Conservation (phyloP, 2,113 vertebrate species). For the Solea senegalensis region DNA sequence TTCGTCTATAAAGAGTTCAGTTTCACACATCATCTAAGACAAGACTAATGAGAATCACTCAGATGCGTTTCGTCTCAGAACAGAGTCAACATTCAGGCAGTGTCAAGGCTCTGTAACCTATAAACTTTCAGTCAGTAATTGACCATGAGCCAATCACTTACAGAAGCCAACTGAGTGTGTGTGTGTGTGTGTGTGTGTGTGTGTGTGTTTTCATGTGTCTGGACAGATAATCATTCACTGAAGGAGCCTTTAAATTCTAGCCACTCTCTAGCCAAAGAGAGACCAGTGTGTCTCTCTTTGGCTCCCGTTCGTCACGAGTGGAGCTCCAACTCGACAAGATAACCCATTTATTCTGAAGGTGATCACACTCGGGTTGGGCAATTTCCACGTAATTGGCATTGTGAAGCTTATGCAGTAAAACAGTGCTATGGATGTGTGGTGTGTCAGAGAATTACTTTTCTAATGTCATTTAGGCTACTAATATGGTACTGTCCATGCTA, state of each 20-base stretch:
- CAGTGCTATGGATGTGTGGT: not conserved
- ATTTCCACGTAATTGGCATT: not conserved
- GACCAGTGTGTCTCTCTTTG: not conserved
- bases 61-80: slow-evolving; percentile 9
- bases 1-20: not conserved
- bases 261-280: not conserved
- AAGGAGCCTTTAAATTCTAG: not conserved
- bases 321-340: not conserved
- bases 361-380: not conserved
- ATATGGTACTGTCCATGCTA: no score
- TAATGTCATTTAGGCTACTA: not conserved
- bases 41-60: not conserved
- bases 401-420: not conserved
- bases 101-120: slow-evolving; percentile 1
- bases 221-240: slow-evolving; percentile 31
- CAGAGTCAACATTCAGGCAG: not conserved
- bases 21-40: no score
- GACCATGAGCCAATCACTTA: slow-evolving; percentile 27
- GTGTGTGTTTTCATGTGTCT: slow-evolving; percentile 14
- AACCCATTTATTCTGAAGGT: not conserved
- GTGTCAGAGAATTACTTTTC: not conserved
- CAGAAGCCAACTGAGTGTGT: not conserved
- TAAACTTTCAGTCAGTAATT: slow-evolving; percentile 3
- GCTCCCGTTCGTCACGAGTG: no score
- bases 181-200: no score